Base-by-base conservation (phyloP, 92 coral and sea anemone species). In the Palythoa caribaeorum region DNA sequence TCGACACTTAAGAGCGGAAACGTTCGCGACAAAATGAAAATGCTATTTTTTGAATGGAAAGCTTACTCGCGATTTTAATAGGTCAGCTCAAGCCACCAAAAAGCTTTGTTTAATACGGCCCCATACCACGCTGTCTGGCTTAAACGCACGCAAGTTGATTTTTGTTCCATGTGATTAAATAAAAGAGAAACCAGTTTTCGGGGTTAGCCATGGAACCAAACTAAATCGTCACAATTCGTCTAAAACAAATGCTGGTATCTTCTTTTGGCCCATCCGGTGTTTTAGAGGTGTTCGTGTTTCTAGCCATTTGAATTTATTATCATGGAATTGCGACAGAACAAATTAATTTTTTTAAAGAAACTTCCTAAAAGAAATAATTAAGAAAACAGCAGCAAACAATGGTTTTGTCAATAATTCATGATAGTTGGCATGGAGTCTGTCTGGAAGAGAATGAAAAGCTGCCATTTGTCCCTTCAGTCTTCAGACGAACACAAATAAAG, bases 311-410 rank as follows among this genome's bases (percentile, higher is more conserved):
- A 81, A 65, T 36, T 36, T 48, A 21, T 81, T 48, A 28, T 60
- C 71, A 9, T 48, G 66, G 16, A 81, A 20, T 50, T 47, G 74
- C 28, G 60, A 66, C 21, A 35, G 86, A 47, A 48, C 57, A 20
- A 55, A 55, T 80, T 70, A 62, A 63, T 63, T 65, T 20, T 80
- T 65, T 38, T 5, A 80, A 63, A 80, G 59, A 80, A 66, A 77
- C 38, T 59, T 3, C 48, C 75, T 39, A 48, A 65, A 81, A 81
- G 76, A 81, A 47, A 66, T 81, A 21, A 81, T 81, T 47, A 81
- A 65, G 86, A 81, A 66, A 68, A 71, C 76, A 81, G 73, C 86
- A 44, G 37, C 6, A 66, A 81, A 81, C 86, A 81, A 81, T 81
- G 47, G 86, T 19, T 65, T 65, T 81, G 63, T 81, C 76, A 81